Evolutionary conservation across 2,797 vertebrate genomes (phyloP).

Genomic region (Antennarius maculatus): DNA sequence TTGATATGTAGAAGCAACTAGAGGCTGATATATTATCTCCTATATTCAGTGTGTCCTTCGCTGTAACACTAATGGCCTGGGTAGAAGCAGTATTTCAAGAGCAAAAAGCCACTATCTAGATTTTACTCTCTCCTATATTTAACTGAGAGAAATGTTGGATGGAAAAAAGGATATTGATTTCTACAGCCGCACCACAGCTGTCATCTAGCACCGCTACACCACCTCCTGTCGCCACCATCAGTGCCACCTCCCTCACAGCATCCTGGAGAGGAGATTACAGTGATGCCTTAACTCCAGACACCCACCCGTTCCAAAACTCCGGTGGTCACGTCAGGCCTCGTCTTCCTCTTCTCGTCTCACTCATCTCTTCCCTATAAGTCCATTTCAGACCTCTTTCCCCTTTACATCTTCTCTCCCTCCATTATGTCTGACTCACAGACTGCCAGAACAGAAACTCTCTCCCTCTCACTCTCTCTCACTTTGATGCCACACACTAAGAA

Average conservation of each 20-base stretch:
- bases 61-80: neutral
- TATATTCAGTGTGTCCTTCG: constrained; percentile 1
- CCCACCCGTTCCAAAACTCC: constrained; percentile 4
- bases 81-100: constrained; percentile 5
- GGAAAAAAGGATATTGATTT: constrained; percentile 56
- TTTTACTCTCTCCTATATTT: constrained; percentile 8
- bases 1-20: neutral
- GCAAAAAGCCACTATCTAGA: neutral
- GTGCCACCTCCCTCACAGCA: constrained; percentile 10
- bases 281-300: neutral
- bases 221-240: constrained; percentile 23
- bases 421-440: constrained; percentile 25
- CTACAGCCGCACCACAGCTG: constrained; percentile 33
- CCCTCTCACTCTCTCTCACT: constrained; percentile 40
- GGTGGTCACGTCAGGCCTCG: neutral
- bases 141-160: constrained; percentile 35
- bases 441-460: constrained; percentile 44
- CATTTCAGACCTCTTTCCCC: constrained; percentile 4
- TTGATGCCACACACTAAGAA: constrained; percentile 38
- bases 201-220: constrained; percentile 30
- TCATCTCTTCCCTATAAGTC: neutral
- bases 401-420: neutral
- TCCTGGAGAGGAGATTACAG: constrained; percentile 2
- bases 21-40: neutral
- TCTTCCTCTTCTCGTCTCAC: constrained; percentile 3